Evolutionary conservation across 2,797 vertebrate species (phyloP).

Genomic region (Sebastes steindachneri): DNA sequence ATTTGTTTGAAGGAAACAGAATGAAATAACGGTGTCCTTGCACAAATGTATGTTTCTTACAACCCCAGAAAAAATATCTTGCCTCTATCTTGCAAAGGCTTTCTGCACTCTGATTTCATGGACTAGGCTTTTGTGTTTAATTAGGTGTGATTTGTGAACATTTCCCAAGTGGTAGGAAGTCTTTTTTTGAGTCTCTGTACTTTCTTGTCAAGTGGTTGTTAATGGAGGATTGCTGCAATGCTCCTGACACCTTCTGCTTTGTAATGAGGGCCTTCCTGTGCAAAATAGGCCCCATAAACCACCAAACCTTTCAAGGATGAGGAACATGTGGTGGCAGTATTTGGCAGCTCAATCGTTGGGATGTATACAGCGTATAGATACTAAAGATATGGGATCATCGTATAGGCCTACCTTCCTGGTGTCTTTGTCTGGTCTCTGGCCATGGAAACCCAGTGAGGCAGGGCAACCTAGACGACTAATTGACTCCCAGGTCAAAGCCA

Average conservation of each 20-base stretch:
- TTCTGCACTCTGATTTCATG: constrained; percentile 50
- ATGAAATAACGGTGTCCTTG: constrained; percentile 36
- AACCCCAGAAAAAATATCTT: constrained; percentile 13
- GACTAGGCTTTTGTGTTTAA: constrained; percentile 67
- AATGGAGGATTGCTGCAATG: constrained; percentile 60
- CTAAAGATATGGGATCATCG: constrained; percentile 28
- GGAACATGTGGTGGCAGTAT: constrained; percentile 49
- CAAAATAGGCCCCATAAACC: constrained; percentile 65
- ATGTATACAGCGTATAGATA: constrained; percentile 21
- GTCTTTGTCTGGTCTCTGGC: constrained; percentile 47
- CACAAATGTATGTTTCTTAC: constrained; percentile 15
- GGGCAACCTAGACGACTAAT: constrained; percentile 68
- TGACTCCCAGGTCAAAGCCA: constrained; percentile 71
- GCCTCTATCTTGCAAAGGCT: constrained; percentile 35
- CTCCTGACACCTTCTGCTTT: constrained; percentile 60
- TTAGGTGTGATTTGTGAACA: constrained; percentile 71
- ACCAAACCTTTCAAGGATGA: constrained; percentile 48
- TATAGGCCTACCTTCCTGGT: constrained; percentile 3
- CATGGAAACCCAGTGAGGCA: constrained; percentile 68
- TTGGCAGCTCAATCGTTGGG: constrained; percentile 7
- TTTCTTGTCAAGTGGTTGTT: constrained; percentile 70
- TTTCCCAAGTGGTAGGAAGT: constrained; percentile 57
- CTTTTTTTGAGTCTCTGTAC: constrained; percentile 44
- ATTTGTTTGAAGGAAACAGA: constrained; percentile 37
- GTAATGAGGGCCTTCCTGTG: constrained; percentile 64